Percentiles rank a stretch among this genome's conserved stretches.
Evolutionary conservation across 1,140 invertebrate genomes (phyloP).

Genomic region (Oscheius sp.): DNA sequence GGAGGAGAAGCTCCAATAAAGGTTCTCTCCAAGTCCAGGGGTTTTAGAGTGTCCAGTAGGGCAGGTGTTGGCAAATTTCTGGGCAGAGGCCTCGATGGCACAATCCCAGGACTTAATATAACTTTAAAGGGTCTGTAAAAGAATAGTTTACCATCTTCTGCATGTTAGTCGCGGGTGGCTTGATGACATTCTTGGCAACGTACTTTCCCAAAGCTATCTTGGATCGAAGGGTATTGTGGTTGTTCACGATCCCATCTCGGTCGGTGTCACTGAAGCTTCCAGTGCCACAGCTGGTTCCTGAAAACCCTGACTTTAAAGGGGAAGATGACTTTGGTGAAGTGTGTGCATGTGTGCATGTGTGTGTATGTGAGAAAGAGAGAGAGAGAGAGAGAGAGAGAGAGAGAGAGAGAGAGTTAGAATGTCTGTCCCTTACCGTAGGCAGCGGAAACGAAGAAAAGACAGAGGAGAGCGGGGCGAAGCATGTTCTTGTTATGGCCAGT

Average conservation of each 20-base stretch:
- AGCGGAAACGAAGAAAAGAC: too few relatives aligned
- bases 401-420: too few relatives aligned
- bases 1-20: conserved; percentile 11
- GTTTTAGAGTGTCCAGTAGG: background rate
- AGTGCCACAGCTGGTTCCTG: background rate
- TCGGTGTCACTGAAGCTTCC: background rate
- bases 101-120: conserved; percentile 8
- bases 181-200: conserved; percentile 5
- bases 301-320: too few relatives aligned
- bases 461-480: too few relatives aligned
- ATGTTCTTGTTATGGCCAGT: too few relatives aligned
- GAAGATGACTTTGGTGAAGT: too few relatives aligned
- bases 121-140: background rate
- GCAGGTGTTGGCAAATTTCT: conserved; percentile 20
- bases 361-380: too few relatives aligned
- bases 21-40: conserved; percentile 11
- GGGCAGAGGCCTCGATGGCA: background rate
- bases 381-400: too few relatives aligned
- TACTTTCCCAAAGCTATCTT: conserved; percentile 24
- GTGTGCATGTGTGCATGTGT: too few relatives aligned
- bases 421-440: too few relatives aligned
- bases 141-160: background rate
- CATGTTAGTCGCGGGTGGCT: conserved; percentile 14
- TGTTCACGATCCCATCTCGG: background rate
- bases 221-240: conserved; percentile 11